These are phyloP conservation scores for Trypoxylus dichotomus DNA, from an alignment of 1,140 invertebrate species.

Conservation along the genomic window DNA sequence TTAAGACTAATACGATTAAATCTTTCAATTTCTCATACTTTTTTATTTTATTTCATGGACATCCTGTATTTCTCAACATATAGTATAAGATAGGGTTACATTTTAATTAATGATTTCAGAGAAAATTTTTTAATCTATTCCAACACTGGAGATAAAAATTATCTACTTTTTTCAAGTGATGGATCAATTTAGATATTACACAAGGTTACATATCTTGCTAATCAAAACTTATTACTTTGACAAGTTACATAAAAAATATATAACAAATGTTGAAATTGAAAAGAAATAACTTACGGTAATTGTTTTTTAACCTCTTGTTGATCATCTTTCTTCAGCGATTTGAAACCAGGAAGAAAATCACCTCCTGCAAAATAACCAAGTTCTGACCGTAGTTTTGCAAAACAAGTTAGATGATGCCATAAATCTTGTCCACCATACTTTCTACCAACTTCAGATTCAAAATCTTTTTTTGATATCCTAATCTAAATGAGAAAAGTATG, in stretches of 20 bases:
- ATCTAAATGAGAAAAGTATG: slow-evolving; percentile 50
- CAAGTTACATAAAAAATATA: slow-evolving; percentile 36
- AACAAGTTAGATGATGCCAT: slow-evolving; percentile 95
- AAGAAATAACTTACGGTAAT: slow-evolving; percentile 63
- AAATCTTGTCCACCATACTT: slow-evolving; percentile 78
- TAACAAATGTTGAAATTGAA: no score
- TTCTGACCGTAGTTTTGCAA: slow-evolving; percentile 75
- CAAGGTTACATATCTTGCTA: slow-evolving; percentile 13
- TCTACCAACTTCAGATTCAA: slow-evolving; percentile 75
- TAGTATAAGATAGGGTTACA: no score
- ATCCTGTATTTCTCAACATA: no score
- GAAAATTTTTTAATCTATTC: no score
- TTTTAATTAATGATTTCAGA: no score
- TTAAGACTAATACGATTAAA: no score
- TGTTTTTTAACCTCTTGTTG: slow-evolving; percentile 67
- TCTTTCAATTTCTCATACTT: no score
- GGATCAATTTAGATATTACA: background rate
- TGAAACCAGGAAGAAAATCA: slow-evolving; percentile 73
- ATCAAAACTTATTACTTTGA: background rate
- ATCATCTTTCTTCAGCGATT: slow-evolving; percentile 73
- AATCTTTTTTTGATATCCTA: slow-evolving; percentile 85
- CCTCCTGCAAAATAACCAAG: slow-evolving; percentile 76
- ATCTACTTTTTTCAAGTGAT: background rate
- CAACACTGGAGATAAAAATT: background rate
- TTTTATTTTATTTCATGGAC: no score